Conservation (phyloP, 2,113 vertebrate species). For the Brachionichthys hirsutus region DNA sequence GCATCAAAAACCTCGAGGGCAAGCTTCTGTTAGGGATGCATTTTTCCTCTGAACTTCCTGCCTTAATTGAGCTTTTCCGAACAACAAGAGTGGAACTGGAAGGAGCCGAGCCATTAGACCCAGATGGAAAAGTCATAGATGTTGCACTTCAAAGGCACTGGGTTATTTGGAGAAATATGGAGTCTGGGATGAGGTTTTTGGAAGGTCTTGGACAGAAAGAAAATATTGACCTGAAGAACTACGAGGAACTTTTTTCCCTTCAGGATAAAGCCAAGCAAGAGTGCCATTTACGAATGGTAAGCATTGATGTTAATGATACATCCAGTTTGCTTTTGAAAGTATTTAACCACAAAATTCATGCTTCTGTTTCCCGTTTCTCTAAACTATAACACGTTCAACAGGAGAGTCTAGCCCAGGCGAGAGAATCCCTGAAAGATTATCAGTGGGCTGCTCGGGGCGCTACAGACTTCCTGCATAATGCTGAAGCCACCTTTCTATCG, state of each 20-base stretch:
- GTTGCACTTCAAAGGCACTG: constrained; percentile 73
- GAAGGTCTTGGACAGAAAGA: constrained; percentile 60
- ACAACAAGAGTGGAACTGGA: constrained; percentile 71
- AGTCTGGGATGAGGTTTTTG: constrained; percentile 74
- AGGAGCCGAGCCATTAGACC: constrained; percentile 64
- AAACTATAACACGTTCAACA: constrained; percentile 59
- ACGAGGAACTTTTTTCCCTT: constrained; percentile 63
- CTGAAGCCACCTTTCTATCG: constrained; percentile 66
- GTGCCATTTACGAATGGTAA: constrained; percentile 79
- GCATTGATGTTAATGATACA: constrained; percentile 26
- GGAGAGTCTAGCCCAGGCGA: constrained; percentile 78
- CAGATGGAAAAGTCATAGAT: constrained; percentile 74
- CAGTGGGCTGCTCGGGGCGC: constrained; percentile 71
- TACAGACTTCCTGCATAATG: constrained; percentile 65
- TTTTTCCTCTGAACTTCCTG: constrained; percentile 64
- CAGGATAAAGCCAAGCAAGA: constrained; percentile 66
- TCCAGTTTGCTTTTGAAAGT: background rate
- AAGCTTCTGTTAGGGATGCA: constrained; percentile 53
- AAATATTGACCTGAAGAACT: constrained; percentile 39
- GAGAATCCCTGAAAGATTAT: constrained; percentile 75
- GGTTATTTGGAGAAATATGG: constrained; percentile 77
- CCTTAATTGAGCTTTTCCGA: constrained; percentile 69
- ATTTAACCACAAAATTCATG: background rate
- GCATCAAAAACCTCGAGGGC: constrained; percentile 68
- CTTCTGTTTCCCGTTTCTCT: constrained; percentile 5